Percentiles rank a stretch among this genome's conserved stretches.
Evolutionary conservation across 2,888 invertebrate genomes (phyloP).

Genomic region (Sesia apiformis): DNA sequence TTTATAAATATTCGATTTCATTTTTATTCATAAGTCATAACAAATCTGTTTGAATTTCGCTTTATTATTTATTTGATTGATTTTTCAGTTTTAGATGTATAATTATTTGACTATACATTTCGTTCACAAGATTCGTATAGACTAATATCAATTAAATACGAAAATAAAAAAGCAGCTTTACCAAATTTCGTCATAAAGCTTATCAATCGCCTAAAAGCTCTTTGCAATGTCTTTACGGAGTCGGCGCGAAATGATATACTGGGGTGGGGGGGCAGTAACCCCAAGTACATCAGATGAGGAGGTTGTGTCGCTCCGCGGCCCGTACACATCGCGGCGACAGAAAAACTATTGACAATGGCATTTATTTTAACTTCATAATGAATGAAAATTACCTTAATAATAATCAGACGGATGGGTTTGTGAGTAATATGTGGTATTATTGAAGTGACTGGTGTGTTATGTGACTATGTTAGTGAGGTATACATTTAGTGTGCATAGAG

Average conservation of each 20-base stretch:
- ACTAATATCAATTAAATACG: no score
- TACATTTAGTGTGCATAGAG: slow-evolving; percentile 6
- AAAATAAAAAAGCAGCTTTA: no score
- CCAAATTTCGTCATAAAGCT: not conserved
- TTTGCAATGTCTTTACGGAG: slow-evolving; percentile 38
- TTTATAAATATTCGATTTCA: no score
- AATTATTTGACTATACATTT: no score
- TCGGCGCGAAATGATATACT: slow-evolving; percentile 66
- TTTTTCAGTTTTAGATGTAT: no score
- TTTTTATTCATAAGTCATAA: no score
- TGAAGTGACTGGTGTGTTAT: not conserved
- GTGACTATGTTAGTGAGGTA: slow-evolving; percentile 1
- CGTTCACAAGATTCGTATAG: no score
- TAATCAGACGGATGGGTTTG: not conserved
- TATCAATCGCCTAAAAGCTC: not conserved
- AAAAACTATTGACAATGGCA: slow-evolving; percentile 20
- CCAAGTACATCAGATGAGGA: slow-evolving; percentile 40
- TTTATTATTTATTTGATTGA: no score
- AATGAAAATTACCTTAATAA: not conserved
- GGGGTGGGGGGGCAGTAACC: slow-evolving; percentile 66
- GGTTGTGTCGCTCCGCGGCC: slow-evolving; percentile 46
- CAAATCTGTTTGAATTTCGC: no score
- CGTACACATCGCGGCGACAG: slow-evolving; percentile 54
- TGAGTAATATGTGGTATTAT: not conserved
- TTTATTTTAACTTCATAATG: slow-evolving; percentile 1